A percentile compares a stretch with the other conserved stretches of the same genome.
Evolutionary conservation across 2,113 vertebrate species (phyloP).

Genomic region (Peromyscus polionotus): DNA sequence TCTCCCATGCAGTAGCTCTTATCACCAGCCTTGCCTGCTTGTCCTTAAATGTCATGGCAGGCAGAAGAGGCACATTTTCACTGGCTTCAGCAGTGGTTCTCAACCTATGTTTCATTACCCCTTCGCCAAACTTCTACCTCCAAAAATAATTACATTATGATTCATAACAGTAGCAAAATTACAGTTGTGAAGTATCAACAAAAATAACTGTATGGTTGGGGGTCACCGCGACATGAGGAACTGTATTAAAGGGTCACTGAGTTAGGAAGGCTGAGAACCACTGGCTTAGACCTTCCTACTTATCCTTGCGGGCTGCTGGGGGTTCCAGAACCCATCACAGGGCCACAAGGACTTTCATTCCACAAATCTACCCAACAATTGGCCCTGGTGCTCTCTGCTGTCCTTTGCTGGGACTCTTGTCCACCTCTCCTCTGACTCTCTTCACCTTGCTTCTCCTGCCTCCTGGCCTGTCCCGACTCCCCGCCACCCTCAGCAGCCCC

Average conservation of each 20-base stretch:
- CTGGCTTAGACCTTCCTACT: neutral
- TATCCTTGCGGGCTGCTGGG: neutral
- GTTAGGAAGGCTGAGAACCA: neutral
- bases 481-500: neutral
- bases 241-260: neutral
- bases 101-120: neutral
- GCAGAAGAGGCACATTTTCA: neutral
- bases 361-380: neutral
- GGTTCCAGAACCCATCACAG: neutral
- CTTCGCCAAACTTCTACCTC: neutral
- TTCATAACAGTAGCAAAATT: neutral
- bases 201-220: neutral
- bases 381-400: neutral
- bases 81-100: neutral
- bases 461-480: neutral
- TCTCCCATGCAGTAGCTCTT: accelerated
- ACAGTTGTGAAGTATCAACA: neutral
- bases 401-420: neutral
- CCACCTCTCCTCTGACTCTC: neutral
- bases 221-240: neutral
- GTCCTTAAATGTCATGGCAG: neutral
- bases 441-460: neutral
- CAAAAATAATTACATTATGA: neutral
- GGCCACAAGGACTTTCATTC: neutral
- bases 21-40: neutral